These are phyloP conservation scores for Mastomys coucha DNA, from an alignment of 2,113 vertebrate genomes.

Conservation along the genomic window DNA sequence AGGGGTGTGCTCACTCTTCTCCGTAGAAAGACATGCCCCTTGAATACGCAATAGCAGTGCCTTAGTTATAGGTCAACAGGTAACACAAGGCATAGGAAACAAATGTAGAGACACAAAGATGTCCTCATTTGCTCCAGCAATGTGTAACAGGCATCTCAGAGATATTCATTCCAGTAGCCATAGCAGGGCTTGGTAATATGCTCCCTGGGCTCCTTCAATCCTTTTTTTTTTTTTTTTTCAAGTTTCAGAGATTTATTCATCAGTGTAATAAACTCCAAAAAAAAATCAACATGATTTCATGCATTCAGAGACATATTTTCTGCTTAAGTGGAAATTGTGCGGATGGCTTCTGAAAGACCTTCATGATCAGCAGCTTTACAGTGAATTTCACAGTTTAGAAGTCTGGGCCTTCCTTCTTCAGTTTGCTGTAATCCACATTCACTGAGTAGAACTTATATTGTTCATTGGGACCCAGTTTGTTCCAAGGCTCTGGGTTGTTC, in stretches of 20 bases:
- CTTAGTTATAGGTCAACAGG: neutral
- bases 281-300: constrained; percentile 77
- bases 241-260: constrained; percentile 87
- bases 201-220: neutral
- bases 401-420: constrained; percentile 95
- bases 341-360: constrained; percentile 85
- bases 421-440: constrained; percentile 93
- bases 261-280: constrained; percentile 77
- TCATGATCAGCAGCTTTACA: constrained; percentile 78
- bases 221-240: neutral
- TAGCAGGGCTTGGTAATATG: neutral
- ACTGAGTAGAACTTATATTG: constrained; percentile 95
- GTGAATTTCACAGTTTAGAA: constrained; percentile 86
- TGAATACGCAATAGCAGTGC: neutral
- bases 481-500: constrained; percentile 98
- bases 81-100: neutral
- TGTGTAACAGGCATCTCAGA: neutral
- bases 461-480: constrained; percentile 91
- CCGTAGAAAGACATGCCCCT: neutral
- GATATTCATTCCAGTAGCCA: neutral
- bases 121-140: neutral
- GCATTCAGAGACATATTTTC: too few species aligned
- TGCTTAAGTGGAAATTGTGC: constrained; percentile 84
- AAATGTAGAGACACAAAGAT: neutral
- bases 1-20: neutral